A percentile compares a stretch with the other conserved stretches of the same genome.
phyloP scores from a whole-genome alignment of 2,797 vertebrate species.

The Labeo calbasu region DNA sequence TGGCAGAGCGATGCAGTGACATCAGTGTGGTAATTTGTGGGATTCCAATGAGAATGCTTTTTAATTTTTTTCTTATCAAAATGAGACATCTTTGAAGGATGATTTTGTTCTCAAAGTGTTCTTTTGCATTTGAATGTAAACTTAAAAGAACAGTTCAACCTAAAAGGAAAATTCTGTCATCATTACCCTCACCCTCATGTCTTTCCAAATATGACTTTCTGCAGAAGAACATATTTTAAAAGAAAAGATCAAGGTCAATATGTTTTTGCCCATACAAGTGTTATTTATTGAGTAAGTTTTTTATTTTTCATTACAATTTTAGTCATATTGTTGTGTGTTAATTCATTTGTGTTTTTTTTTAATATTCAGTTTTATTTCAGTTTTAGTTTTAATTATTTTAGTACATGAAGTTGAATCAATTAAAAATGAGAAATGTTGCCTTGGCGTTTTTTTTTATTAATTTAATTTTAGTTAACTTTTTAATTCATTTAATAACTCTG shows the following conservation, averaged over 20 bases:
- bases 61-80: neutral
- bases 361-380: neutral
- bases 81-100: neutral
- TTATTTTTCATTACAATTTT: neutral
- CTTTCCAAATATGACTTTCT: neutral
- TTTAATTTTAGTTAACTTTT: too few relatives aligned
- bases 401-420: neutral
- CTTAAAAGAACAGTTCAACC: neutral
- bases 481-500: neutral
- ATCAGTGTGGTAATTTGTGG: conserved; percentile 53
- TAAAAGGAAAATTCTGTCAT: neutral
- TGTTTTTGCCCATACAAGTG: neutral
- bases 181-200: neutral
- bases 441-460: neutral
- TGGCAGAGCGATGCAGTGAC: conserved; percentile 61
- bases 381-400: neutral
- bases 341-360: neutral
- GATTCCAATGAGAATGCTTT: conserved; percentile 7
- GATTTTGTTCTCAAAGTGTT: neutral
- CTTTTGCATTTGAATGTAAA: neutral
- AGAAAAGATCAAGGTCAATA: neutral
- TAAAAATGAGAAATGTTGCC: neutral
- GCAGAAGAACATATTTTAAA: neutral
- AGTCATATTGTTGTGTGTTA: neutral
- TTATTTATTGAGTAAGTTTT: neutral